Evolutionary conservation across 2,113 vertebrate genomes (phyloP).

Genomic region (Rhinogobius similis): DNA sequence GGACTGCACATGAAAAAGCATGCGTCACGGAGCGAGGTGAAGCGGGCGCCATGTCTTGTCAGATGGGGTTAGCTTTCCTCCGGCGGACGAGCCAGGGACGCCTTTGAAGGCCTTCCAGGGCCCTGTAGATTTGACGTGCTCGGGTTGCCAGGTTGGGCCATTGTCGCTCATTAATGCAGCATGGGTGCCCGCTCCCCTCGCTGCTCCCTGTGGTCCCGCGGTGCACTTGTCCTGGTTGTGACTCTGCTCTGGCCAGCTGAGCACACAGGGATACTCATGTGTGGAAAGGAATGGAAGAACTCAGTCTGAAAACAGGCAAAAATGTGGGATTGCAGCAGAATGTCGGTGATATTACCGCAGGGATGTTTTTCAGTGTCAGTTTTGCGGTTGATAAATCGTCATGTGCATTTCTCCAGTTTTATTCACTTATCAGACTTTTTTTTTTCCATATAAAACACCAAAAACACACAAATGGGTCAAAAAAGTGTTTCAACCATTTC

Average conservation of each 20-base stretch:
- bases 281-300: background rate
- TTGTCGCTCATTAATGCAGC: constrained; percentile 68
- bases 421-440: too few species aligned
- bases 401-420: too few species aligned
- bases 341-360: too few species aligned
- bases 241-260: constrained; percentile 27
- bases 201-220: constrained; percentile 35
- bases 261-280: constrained; percentile 12
- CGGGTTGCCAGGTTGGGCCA: constrained; percentile 69
- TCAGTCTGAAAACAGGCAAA: too few species aligned
- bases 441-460: too few species aligned
- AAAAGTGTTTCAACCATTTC: too few species aligned
- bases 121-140: constrained; percentile 54
- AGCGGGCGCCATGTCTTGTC: constrained; percentile 74
- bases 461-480: too few species aligned
- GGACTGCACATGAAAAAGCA: constrained; percentile 30
- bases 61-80: constrained; percentile 60
- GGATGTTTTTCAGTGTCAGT: too few species aligned
- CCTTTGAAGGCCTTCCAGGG: constrained; percentile 68
- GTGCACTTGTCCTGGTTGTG: constrained; percentile 37
- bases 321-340: too few species aligned
- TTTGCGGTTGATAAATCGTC: too few species aligned
- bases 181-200: constrained; percentile 59
- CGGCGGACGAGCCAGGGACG: constrained; percentile 55
- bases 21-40: constrained; percentile 33